A percentile compares a stretch with the other conserved stretches of the same genome.
Evolutionary conservation across 2,113 vertebrate species (phyloP).

Genomic region (Atherinomorus stipes): DNA sequence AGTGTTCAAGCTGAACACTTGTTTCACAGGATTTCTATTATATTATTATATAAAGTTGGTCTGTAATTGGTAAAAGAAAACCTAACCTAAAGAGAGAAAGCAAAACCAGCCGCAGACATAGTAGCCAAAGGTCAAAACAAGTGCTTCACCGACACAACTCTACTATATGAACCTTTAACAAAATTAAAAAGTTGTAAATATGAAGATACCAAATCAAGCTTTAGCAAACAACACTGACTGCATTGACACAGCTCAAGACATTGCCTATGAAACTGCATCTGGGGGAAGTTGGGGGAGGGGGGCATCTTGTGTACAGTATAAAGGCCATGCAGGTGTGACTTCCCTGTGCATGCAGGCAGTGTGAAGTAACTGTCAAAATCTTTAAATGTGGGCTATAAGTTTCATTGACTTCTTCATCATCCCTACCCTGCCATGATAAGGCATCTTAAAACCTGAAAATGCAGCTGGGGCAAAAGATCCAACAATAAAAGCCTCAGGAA

Average conservation of each 20-base stretch:
- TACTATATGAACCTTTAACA: no score
- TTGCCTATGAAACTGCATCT: neutral
- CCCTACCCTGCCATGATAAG: conserved; percentile 3
- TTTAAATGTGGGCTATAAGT: neutral
- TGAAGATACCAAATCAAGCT: no score
- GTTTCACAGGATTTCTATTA: no score
- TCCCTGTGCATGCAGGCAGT: neutral
- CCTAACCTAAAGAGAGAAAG: no score
- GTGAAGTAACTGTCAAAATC: neutral
- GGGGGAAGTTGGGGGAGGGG: neutral
- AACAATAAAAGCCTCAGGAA: conserved; percentile 40
- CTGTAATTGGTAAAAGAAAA: no score
- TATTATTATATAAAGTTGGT: no score
- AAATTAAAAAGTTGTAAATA: no score
- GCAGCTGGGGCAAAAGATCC: conserved; percentile 6
- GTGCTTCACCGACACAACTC: no score
- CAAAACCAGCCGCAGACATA: no score
- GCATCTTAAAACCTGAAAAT: neutral
- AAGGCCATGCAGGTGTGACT: conserved; percentile 37
- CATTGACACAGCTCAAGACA: neutral
- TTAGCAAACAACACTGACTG: neutral
- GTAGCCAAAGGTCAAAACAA: neutral
- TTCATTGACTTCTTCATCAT: neutral
- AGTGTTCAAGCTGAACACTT: no score
- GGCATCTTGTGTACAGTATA: neutral